Base-by-base conservation (phyloP, 2,888 invertebrate genomes). In the Phyllotreta striolata region DNA sequence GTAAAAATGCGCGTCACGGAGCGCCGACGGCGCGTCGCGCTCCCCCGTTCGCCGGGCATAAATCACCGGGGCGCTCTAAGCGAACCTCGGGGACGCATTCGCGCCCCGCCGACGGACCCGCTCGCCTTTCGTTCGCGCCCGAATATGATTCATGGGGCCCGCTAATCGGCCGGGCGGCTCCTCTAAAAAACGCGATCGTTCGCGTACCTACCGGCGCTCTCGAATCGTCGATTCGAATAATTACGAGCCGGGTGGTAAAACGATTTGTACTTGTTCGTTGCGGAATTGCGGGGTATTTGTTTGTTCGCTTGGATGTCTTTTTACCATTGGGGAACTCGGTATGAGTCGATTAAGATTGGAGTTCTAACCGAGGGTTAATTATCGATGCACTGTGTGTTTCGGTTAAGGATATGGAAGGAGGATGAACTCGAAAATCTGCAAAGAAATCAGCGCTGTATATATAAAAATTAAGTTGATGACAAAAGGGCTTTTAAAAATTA, bases 1-100 rank as follows among this genome's bases (percentile, higher is more conserved):
- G 52, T 67, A 62, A 67, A 67, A 67, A 64, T 63, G 56, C 67
- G 54, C 13, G 55, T 56, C 64, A 67, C 67, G 67, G 62, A 59
- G 60, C 62, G 64, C 64, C 62, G 63, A 55, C 54, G 58, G 12
- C 56, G 58, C 56, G 67, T 62, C 67, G 59, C 38, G 63, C 61
- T 63, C 9, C 58, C 63, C 66, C 66, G 66, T 66, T 68, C 40
- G 41, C 66, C 68, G 56, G n/a, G 69, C 62, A 74, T 76, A 73
- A 75, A 76, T 75, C 73, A 74, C 69, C 68, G 73, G 24, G 24
- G 24, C 24, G 69, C 70, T 72, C 72, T 76, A 75, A 78, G 76
- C 74, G 76, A 71, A 68, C 77, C 76, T 71, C 44, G 65, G 73
- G 77, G 77, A 74, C 72, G 69, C 75, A 76, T 77, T 76, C 74